These are phyloP conservation scores for Pedetes capensis DNA, from an alignment of 2,113 vertebrate genomes.

Conservation along the genomic window DNA sequence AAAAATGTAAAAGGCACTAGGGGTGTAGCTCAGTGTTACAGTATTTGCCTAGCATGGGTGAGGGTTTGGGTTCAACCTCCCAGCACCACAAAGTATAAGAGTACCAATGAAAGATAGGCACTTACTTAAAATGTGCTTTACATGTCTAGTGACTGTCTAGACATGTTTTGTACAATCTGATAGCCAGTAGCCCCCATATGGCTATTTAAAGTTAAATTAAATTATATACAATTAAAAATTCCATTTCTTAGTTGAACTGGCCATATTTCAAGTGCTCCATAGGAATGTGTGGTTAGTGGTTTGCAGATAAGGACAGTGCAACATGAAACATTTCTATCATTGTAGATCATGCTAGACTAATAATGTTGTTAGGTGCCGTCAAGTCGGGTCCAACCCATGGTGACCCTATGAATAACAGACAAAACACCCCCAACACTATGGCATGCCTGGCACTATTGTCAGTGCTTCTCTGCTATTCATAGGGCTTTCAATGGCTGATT, in stretches of 20 bases:
- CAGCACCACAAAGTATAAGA: no score
- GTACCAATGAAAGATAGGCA: not conserved
- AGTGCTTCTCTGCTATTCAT: no score
- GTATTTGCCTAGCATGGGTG: no score
- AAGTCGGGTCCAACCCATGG: no score
- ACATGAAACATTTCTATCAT: not conserved
- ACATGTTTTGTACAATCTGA: not conserved
- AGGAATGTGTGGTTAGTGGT: not conserved
- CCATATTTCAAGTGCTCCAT: not conserved
- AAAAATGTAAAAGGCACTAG: no score
- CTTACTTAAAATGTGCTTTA: constrained; percentile 24
- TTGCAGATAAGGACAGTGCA: not conserved
- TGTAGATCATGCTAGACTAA: not conserved
- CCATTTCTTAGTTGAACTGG: not conserved
- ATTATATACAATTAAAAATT: constrained; percentile 23
- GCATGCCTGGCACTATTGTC: no score
- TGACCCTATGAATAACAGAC: no score
- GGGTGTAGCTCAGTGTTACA: no score
- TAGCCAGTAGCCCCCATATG: not conserved
- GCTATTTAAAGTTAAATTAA: constrained; percentile 5
- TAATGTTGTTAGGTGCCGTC: no score
- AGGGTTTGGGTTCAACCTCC: no score
- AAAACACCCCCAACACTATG: no score
- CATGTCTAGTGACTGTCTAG: not conserved
- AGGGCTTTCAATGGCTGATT: no score